These are phyloP conservation scores for Formica selysi DNA, from an alignment of 1,140 invertebrate genomes.

Conservation along the genomic window DNA sequence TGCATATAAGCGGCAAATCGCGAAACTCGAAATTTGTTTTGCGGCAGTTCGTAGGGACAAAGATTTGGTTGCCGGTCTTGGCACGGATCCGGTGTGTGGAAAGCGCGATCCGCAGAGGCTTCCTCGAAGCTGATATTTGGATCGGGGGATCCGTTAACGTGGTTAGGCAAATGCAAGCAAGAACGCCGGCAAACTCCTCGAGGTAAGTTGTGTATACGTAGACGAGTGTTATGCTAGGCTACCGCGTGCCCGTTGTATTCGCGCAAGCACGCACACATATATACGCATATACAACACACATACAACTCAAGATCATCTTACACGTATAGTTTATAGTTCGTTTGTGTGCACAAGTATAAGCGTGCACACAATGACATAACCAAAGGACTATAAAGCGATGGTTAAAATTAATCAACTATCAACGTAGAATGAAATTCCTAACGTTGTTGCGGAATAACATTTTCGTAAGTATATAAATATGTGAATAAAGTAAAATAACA, in stretches of 20 bases:
- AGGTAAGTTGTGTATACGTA: conserved; percentile 73
- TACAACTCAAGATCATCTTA: conserved; percentile 43
- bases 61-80: conserved; percentile 55
- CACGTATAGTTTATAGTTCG: conserved; percentile 60
- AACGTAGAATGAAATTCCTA: conserved; percentile 13
- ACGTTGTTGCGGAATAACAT: not conserved
- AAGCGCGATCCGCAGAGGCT: conserved; percentile 24
- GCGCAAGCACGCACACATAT: not conserved
- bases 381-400: conserved; percentile 30
- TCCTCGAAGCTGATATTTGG: conserved; percentile 74
- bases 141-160: conserved; percentile 74
- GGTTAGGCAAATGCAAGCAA: conserved; percentile 78
- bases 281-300: conserved; percentile 13
- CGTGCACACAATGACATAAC: conserved; percentile 51
- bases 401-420: conserved; percentile 49
- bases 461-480: not conserved
- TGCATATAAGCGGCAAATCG: conserved; percentile 18
- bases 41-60: conserved; percentile 14
- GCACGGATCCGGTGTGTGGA: conserved; percentile 27
- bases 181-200: conserved; percentile 71
- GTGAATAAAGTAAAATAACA: not conserved
- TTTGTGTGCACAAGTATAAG: conserved; percentile 32
- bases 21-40: conserved; percentile 51
- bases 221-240: conserved; percentile 36
- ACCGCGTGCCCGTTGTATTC: conserved; percentile 43